phyloP scores from a whole-genome alignment of 2,888 invertebrate species.

The Drosophila acutilabella region DNA sequence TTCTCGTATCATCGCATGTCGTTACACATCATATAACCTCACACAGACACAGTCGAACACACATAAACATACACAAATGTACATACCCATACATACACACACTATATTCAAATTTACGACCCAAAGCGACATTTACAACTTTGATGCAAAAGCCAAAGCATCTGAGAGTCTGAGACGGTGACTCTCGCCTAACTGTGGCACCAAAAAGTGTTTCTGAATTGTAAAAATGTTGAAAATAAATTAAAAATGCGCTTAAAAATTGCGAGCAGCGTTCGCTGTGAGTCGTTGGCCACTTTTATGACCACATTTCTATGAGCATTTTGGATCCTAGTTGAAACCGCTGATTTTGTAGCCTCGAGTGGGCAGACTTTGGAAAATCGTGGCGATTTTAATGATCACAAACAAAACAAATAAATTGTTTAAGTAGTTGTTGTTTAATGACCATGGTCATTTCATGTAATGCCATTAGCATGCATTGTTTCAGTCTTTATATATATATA shows the following conservation, averaged over 20 bases:
- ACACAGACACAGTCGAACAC: constrained; percentile 24
- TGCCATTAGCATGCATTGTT: constrained; percentile 28
- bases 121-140: constrained; percentile 82
- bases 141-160: constrained; percentile 66
- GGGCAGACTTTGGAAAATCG: constrained; percentile 55
- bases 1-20: constrained; percentile 51
- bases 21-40: constrained; percentile 68
- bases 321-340: constrained; percentile 59
- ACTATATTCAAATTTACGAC: constrained; percentile 71
- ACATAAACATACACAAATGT: not conserved
- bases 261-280: constrained; percentile 39
- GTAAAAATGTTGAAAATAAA: constrained; percentile 77
- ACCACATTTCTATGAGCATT: constrained; percentile 52
- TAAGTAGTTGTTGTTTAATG: constrained; percentile 47
- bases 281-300: constrained; percentile 54
- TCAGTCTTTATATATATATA: not conserved
- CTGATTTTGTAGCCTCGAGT: constrained; percentile 47
- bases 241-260: constrained; percentile 72
- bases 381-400: constrained; percentile 58
- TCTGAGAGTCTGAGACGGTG: constrained; percentile 26
- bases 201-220: constrained; percentile 66
- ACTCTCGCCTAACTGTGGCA: constrained; percentile 34
- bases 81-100: constrained; percentile 19
- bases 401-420: constrained; percentile 56
- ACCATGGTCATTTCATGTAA: constrained; percentile 27